phyloP scores from a whole-genome alignment of 1,140 invertebrate genomes.

The Drosophila kepulauana region DNA sequence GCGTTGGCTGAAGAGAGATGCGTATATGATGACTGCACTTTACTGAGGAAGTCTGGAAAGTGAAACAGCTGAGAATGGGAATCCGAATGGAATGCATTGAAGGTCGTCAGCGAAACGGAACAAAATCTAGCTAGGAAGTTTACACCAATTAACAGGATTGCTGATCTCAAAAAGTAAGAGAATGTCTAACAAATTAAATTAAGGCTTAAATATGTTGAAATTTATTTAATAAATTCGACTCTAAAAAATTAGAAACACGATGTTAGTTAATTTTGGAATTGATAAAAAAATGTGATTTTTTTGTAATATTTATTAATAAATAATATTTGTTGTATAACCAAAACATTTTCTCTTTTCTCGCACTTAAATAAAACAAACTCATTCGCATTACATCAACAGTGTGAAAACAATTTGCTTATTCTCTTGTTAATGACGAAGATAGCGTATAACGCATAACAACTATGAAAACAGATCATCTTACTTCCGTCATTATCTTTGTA shows the following conservation, averaged over 20 bases:
- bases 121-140: not conserved
- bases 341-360: not conserved
- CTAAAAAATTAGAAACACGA: too few relatives aligned
- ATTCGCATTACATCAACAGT: not conserved
- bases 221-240: too few relatives aligned
- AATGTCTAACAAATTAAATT: too few relatives aligned
- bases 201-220: too few relatives aligned
- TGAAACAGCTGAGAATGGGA: not conserved
- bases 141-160: constrained; percentile 5
- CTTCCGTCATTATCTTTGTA: constrained; percentile 18
- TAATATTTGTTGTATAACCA: not conserved
- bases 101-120: not conserved
- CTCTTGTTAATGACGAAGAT: not conserved
- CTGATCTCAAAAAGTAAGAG: too few relatives aligned
- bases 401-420: constrained; percentile 1
- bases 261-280: too few relatives aligned
- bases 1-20: constrained; percentile 11
- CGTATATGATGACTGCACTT: not conserved
- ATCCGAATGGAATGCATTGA: constrained; percentile 12
- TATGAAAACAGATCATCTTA: not conserved
- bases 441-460: not conserved
- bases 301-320: too few relatives aligned
- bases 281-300: too few relatives aligned
- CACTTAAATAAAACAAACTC: too few relatives aligned
- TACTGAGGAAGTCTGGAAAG: not conserved